phyloP scores from a whole-genome alignment of 2,797 vertebrate species.

The Enoplosus armatus region DNA sequence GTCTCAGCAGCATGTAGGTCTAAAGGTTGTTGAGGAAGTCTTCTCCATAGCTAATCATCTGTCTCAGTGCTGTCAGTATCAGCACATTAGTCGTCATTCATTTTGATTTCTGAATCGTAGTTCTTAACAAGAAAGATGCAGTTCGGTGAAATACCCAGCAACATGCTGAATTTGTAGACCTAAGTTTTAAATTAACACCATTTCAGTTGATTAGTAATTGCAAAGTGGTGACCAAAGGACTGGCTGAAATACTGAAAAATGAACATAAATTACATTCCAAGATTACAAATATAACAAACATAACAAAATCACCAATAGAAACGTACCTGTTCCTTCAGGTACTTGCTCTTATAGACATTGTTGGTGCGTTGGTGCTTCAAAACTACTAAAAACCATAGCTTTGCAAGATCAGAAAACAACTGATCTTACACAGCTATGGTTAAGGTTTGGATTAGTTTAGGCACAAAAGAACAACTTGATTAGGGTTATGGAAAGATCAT shows the following conservation, averaged over 20 bases:
- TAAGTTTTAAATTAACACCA: background rate
- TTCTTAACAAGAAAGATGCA: constrained; percentile 81
- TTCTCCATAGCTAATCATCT: constrained; percentile 57
- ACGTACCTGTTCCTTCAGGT: constrained; percentile 51
- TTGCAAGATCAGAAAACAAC: too few relatives aligned
- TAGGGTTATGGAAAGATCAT: too few relatives aligned
- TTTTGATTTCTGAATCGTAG: constrained; percentile 36
- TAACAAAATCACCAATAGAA: background rate
- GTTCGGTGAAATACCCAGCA: constrained; percentile 74
- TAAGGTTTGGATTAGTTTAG: too few relatives aligned
- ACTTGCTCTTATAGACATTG: constrained; percentile 19
- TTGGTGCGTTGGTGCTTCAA: too few relatives aligned
- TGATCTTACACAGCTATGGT: too few relatives aligned
- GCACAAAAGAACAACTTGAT: too few relatives aligned
- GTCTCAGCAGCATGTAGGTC: background rate
- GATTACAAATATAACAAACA: background rate
- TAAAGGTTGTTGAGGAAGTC: constrained; percentile 34
- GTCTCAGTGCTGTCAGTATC: constrained; percentile 48
- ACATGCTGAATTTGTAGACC: constrained; percentile 62
- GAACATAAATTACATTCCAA: background rate
- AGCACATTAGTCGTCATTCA: constrained; percentile 33
- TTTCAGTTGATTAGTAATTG: background rate
- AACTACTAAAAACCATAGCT: too few relatives aligned
- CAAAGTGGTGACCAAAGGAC: background rate
- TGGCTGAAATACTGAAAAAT: background rate